These are phyloP conservation scores for Macropis europaea DNA, from an alignment of 2,888 invertebrate species.

Conservation along the genomic window DNA sequence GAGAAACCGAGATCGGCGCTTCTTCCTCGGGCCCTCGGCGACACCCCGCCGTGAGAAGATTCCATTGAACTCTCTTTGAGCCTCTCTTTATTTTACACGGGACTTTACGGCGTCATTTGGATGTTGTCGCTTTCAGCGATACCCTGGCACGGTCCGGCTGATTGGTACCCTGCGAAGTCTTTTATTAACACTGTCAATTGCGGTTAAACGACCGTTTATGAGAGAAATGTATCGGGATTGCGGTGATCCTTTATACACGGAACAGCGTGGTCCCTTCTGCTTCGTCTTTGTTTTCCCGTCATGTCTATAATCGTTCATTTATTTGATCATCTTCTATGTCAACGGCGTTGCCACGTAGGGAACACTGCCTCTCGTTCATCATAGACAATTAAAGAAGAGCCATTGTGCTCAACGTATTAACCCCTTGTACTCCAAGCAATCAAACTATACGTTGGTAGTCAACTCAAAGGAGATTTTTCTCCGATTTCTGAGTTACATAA, in stretches of 20 bases:
- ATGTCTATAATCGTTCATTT: too few relatives aligned
- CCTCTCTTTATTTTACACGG: conserved; percentile 28
- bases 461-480: too few relatives aligned
- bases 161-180: conserved; percentile 23
- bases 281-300: too few relatives aligned
- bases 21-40: conserved; percentile 17
- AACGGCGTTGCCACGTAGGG: too few relatives aligned
- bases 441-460: too few relatives aligned
- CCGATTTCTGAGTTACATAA: too few relatives aligned
- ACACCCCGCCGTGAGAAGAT: conserved; percentile 32
- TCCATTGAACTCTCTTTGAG: conserved; percentile 28
- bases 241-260: background rate
- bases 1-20: conserved; percentile 18
- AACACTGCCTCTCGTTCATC: too few relatives aligned
- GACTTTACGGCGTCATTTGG: conserved; percentile 35
- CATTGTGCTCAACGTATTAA: too few relatives aligned
- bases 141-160: background rate
- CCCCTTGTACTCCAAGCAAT: too few relatives aligned
- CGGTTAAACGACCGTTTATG: conserved; percentile 3
- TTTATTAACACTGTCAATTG: conserved; percentile 33
- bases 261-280: too few relatives aligned
- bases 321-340: too few relatives aligned
- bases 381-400: too few relatives aligned
- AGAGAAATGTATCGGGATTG: conserved; percentile 7
- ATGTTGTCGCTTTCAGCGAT: conserved; percentile 23